phyloP scores from a whole-genome alignment of 1,140 invertebrate genomes.

The Chymomyza costata region DNA sequence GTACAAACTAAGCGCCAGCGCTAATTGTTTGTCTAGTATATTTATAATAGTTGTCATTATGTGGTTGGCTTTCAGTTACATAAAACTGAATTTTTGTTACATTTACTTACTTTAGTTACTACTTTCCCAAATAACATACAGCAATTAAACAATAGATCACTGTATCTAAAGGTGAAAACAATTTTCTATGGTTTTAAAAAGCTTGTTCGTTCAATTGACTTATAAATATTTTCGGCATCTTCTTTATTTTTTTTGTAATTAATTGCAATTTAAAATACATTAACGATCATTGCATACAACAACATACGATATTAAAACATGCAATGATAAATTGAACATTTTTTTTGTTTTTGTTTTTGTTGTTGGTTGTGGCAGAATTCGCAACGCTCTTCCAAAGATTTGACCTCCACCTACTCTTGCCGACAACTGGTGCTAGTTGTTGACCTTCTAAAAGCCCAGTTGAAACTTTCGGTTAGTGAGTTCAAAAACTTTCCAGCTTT shows the following conservation, averaged over 20 bases:
- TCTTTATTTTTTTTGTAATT: constrained; percentile 37
- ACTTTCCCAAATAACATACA: constrained; percentile 45
- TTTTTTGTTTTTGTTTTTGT: no score
- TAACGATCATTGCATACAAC: constrained; percentile 24
- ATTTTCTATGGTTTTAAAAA: constrained; percentile 32
- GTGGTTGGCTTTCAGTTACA: not conserved
- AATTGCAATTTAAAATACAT: constrained; percentile 57
- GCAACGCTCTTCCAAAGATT: constrained; percentile 32
- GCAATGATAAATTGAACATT: no score
- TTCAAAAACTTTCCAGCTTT: no score
- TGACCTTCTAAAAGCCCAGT: no score
- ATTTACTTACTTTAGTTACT: constrained; percentile 36
- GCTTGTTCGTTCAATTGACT: no score
- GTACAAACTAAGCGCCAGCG: no score
- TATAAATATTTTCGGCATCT: no score
- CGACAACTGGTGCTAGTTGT: no score
- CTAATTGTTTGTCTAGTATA: no score
- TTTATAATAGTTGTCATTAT: constrained; percentile 4
- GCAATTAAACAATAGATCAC: constrained; percentile 13
- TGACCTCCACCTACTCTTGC: constrained; percentile 61
- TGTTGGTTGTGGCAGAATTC: constrained; percentile 46
- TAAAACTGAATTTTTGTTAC: constrained; percentile 13
- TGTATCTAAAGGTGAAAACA: constrained; percentile 30
- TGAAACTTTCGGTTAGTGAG: no score
- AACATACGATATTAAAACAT: constrained; percentile 7